A percentile compares a stretch with the other conserved stretches of the same genome.
These are phyloP conservation scores for Nomada ferruginata DNA, from an alignment of 2,888 invertebrate species.

Conservation along the genomic window DNA sequence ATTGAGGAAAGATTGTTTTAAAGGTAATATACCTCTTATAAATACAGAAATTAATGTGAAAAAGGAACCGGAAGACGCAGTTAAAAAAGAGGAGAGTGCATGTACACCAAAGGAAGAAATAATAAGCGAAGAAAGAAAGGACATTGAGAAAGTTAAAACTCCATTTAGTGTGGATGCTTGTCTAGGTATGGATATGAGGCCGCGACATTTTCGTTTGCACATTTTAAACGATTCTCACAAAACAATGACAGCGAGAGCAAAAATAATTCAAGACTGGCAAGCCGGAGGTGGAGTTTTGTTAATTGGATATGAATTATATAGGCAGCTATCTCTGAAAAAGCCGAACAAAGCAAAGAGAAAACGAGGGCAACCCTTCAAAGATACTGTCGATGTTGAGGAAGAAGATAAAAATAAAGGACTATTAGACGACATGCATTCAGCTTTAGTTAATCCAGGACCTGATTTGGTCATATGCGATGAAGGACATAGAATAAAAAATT, in stretches of 20 bases:
- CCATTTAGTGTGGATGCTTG: slow-evolving; percentile 80
- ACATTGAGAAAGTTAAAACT: slow-evolving; percentile 76
- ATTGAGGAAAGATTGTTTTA: slow-evolving; percentile 73
- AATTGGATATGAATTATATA: slow-evolving; percentile 98
- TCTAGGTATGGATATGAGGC: slow-evolving; percentile 83
- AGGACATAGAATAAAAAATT: slow-evolving; percentile 99
- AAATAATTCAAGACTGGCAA: slow-evolving; percentile 95
- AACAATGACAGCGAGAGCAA: slow-evolving; percentile 93
- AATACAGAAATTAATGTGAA: slow-evolving; percentile 74
- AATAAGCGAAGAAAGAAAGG: slow-evolving; percentile 73
- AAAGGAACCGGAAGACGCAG: slow-evolving; percentile 73
- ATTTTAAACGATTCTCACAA: slow-evolving; percentile 98
- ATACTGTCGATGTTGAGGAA: slow-evolving; percentile 85
- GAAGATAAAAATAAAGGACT: slow-evolving; percentile 89
- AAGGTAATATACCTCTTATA: slow-evolving; percentile 46
- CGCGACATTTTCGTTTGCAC: slow-evolving; percentile 94
- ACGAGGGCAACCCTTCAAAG: slow-evolving; percentile 84
- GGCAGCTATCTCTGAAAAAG: slow-evolving; percentile 93
- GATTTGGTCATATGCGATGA: slow-evolving; percentile 98
- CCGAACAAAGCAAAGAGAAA: slow-evolving; percentile 87
- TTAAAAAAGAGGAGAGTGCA: slow-evolving; percentile 71
- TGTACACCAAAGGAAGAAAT: slow-evolving; percentile 71
- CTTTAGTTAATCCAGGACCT: slow-evolving; percentile 95
- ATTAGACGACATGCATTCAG: slow-evolving; percentile 93
- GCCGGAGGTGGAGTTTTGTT: slow-evolving; percentile 95